Conservation (phyloP, 2,113 vertebrate genomes). For the Litocranius walleri region DNA sequence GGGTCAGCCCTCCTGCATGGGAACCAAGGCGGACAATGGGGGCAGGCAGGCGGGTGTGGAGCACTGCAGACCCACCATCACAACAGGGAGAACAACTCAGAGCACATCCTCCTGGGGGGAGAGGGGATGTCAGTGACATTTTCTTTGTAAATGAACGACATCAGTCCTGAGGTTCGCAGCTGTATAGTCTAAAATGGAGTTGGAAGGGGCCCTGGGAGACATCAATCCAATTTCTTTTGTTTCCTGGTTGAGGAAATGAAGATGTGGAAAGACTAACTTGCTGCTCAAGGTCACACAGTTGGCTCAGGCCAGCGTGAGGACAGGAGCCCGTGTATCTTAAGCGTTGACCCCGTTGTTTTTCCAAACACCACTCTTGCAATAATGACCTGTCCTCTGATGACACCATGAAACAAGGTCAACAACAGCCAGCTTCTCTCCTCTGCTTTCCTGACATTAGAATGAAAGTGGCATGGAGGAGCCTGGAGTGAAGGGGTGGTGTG, state of each 20-base stretch:
- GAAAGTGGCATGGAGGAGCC: not conserved
- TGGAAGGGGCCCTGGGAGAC: not conserved
- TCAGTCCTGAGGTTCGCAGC: not conserved
- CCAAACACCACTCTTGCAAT: not conserved
- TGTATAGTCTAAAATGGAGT: not conserved
- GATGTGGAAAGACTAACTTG: not conserved
- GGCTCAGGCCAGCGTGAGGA: accelerated
- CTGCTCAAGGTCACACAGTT: not conserved
- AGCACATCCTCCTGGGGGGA: not conserved
- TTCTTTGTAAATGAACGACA: not conserved
- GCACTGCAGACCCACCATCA: not conserved
- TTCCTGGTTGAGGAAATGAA: not conserved
- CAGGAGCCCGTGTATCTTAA: accelerated
- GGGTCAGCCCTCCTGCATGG: not conserved
- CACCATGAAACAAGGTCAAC: not conserved
- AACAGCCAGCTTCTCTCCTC: not conserved
- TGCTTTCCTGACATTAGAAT: not conserved
- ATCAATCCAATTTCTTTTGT: not conserved
- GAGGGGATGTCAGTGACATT: not conserved
- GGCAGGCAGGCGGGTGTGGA: not conserved
- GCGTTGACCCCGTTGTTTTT: not conserved
- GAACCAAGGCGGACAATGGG: not conserved
- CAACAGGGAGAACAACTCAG: not conserved
- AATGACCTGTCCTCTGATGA: not conserved
- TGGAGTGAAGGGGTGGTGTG: not conserved